Conservation (phyloP, 2,797 vertebrate genomes). For the Muraenolepis orangiensis region DNA sequence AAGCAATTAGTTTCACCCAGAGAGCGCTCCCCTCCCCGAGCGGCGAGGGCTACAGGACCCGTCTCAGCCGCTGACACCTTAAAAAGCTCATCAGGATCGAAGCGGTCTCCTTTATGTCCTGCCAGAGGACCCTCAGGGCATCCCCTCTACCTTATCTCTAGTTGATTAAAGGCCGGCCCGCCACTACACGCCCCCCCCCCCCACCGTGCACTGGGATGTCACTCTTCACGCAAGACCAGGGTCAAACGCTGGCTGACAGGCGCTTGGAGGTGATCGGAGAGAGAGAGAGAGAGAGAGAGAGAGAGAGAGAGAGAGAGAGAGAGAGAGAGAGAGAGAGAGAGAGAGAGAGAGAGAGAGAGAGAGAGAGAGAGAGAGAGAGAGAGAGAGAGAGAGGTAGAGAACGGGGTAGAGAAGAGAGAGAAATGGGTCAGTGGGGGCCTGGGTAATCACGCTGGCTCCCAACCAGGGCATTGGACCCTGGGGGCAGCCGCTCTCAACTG, state of each 20-base stretch:
- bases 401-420: too few relatives aligned
- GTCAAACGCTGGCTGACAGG: too few relatives aligned
- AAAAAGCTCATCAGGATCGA: conserved; percentile 75
- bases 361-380: too few relatives aligned
- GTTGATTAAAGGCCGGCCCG: conserved; percentile 66
- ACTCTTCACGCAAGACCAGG: conserved; percentile 16
- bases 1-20: conserved; percentile 79
- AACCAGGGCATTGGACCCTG: neutral
- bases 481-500: too few relatives aligned
- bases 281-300: too few relatives aligned
- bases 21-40: conserved; percentile 65
- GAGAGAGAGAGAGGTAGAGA: too few relatives aligned
- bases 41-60: conserved; percentile 51
- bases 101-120: conserved; percentile 71
- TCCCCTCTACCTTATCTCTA: conserved; percentile 65
- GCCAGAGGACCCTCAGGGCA: conserved; percentile 59
- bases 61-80: conserved; percentile 65
- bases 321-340: too few relatives aligned
- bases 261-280: too few relatives aligned
- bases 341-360: too few relatives aligned
- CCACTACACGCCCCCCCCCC: conserved; percentile 35
- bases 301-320: too few relatives aligned
- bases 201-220: conserved; percentile 29
- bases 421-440: neutral
- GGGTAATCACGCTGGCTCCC: neutral